Percentiles rank a stretch among this genome's conserved stretches.
These are phyloP conservation scores for Toxotes jaculatrix DNA, from an alignment of 2,113 vertebrate genomes.

Conservation along the genomic window DNA sequence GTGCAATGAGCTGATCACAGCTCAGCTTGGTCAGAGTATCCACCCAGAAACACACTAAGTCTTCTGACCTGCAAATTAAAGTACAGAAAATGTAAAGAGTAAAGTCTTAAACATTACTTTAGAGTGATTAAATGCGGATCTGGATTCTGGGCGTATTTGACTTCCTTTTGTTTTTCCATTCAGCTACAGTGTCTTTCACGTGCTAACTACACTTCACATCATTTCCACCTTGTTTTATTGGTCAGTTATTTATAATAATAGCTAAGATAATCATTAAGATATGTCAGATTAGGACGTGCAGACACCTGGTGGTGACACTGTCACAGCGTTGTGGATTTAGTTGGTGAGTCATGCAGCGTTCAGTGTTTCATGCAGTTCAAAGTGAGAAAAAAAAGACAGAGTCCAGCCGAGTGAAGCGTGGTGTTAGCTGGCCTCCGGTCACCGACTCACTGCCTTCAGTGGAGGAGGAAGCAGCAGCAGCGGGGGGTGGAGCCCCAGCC, in stretches of 20 bases:
- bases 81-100: no score
- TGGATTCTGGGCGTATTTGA: not conserved
- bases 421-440: constrained; percentile 84
- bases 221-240: not conserved
- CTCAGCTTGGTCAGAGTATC: no score
- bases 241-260: not conserved
- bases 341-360: constrained; percentile 40
- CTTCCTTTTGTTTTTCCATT: no score
- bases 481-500: constrained; percentile 87
- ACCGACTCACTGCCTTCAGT: constrained; percentile 97
- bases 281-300: constrained; percentile 42
- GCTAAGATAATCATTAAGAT: not conserved
- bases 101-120: no score
- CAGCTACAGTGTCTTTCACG: not conserved
- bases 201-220: not conserved
- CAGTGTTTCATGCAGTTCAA: constrained; percentile 49
- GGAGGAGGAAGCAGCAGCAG: constrained; percentile 92
- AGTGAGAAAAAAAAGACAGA: constrained; percentile 29
- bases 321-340: not conserved
- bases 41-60: no score
- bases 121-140: no score
- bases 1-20: no score
- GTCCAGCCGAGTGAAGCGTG: constrained; percentile 84
- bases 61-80: no score
- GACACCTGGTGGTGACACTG: constrained; percentile 34